These are phyloP conservation scores for Peromyscus eremicus DNA, from an alignment of 2,797 vertebrate species.

Conservation along the genomic window DNA sequence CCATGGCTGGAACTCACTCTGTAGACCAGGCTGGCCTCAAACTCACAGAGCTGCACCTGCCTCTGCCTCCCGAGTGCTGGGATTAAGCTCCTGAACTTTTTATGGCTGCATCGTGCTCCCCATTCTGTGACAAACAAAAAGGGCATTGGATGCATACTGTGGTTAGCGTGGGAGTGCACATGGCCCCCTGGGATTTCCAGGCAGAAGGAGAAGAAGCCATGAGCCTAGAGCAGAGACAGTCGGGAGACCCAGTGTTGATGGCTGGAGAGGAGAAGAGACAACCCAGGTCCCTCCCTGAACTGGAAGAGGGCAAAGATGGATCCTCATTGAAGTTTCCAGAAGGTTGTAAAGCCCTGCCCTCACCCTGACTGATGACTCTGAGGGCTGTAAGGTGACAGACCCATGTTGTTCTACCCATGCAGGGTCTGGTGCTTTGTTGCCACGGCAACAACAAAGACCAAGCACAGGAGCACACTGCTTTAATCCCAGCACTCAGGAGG, in stretches of 20 bases:
- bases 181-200: background rate
- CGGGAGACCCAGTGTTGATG: fast-evolving
- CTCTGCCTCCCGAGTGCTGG: background rate
- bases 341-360: background rate
- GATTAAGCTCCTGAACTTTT: background rate
- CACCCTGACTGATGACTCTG: no score
- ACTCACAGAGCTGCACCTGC: background rate
- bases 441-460: background rate
- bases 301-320: background rate
- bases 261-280: background rate
- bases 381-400: background rate
- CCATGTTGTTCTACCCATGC: background rate
- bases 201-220: fast-evolving
- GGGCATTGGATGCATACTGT: no score
- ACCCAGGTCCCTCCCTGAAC: fast-evolving
- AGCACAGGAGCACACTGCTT: background rate
- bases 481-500: background rate
- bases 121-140: background rate
- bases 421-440: background rate
- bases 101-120: fast-evolving
- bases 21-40: background rate
- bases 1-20: background rate
- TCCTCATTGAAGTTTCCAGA: fast-evolving
- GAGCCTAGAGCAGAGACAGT: background rate
- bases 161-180: background rate